Evolutionary conservation across 2,113 vertebrate genomes (phyloP).

Genomic region (Equus quagga): DNA sequence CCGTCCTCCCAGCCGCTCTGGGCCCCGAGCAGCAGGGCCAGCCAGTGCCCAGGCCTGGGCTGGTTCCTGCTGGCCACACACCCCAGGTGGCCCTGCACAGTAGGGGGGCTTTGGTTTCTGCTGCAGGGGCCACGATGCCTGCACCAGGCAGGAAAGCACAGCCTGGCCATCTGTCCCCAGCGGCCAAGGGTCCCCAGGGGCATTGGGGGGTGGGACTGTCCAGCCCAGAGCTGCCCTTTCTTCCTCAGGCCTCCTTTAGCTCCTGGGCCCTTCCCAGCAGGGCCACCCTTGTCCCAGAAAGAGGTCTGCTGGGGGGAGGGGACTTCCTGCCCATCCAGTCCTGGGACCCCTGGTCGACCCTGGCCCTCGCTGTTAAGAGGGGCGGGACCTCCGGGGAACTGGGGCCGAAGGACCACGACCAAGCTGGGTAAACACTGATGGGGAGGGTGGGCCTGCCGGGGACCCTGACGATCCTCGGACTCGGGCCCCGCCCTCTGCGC

Average conservation of each 20-base stretch:
- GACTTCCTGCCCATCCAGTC: background rate
- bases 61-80: background rate
- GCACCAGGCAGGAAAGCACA: conserved; percentile 58
- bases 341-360: background rate
- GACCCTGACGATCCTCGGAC: background rate
- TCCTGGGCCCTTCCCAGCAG: conserved; percentile 45
- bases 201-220: background rate
- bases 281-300: conserved; percentile 1
- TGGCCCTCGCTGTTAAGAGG: background rate
- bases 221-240: background rate
- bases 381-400: background rate
- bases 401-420: background rate
- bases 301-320: background rate
- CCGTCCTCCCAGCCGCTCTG: background rate
- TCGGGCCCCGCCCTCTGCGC: background rate
- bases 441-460: background rate
- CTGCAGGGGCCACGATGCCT: conserved; percentile 44
- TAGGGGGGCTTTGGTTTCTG: conserved; percentile 77
- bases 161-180: conserved; percentile 45
- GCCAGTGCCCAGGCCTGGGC: background rate
- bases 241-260: background rate
- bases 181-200: background rate
- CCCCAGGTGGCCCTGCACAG: conserved; percentile 1
- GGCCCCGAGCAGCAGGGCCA: background rate
- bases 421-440: conserved; percentile 65